Evolutionary conservation across 2,113 vertebrate species (phyloP).

Genomic region (Eclectus roratus): DNA sequence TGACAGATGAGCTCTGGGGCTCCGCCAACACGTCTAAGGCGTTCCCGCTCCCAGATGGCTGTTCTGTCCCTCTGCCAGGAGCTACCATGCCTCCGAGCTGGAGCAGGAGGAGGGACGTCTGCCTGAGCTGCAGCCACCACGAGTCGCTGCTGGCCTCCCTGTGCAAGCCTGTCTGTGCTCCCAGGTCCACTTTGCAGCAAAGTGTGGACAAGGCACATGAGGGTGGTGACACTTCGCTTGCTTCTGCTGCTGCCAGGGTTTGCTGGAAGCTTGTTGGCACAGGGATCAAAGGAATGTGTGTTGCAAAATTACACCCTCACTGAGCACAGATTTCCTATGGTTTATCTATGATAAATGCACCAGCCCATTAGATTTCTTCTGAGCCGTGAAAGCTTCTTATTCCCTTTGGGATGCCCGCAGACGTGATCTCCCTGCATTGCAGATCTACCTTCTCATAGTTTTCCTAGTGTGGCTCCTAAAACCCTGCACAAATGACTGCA

Average conservation of each 20-base stretch:
- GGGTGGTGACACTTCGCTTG: background rate
- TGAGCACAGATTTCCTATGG: background rate
- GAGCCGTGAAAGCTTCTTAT: background rate
- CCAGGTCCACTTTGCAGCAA: background rate
- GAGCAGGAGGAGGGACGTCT: background rate
- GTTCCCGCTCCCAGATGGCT: background rate
- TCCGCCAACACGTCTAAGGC: background rate
- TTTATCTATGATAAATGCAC: background rate
- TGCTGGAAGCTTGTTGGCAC: background rate
- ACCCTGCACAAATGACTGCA: rapidly evolving
- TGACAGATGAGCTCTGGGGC: background rate
- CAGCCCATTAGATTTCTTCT: background rate
- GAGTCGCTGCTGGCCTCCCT: background rate
- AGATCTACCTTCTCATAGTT: background rate
- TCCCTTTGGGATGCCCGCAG: background rate
- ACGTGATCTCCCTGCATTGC: rapidly evolving
- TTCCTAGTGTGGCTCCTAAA: background rate
- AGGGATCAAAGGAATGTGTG: rapidly evolving
- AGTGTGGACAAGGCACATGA: background rate
- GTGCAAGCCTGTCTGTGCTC: background rate
- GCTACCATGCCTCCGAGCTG: background rate
- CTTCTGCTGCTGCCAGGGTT: background rate
- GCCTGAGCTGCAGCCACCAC: background rate
- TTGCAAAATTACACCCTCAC: background rate
- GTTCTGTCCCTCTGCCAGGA: background rate